A percentile compares a stretch with the other conserved stretches of the same genome.
Evolutionary conservation across 1,140 invertebrate species (phyloP).

Genomic region (Aphaenogaster rudis): DNA sequence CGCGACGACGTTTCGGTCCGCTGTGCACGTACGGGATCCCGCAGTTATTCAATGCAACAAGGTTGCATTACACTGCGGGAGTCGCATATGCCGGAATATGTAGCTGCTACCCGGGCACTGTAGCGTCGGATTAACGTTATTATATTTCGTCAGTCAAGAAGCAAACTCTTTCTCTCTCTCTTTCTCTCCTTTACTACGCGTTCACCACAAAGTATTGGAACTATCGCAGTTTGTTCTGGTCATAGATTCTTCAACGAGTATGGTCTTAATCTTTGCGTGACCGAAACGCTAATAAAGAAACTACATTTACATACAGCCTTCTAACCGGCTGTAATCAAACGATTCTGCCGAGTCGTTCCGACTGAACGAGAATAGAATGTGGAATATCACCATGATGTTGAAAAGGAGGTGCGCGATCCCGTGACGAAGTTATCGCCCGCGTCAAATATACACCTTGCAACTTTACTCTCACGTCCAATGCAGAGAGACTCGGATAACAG

Average conservation of each 20-base stretch:
- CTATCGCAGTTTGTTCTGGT: neutral
- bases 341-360: constrained; percentile 34
- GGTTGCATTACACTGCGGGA: constrained; percentile 41
- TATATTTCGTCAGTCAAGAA: constrained; percentile 28
- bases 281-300: constrained; percentile 11
- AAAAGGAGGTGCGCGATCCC: neutral
- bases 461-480: constrained; percentile 7
- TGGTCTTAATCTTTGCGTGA: neutral
- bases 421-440: constrained; percentile 21
- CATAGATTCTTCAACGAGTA: neutral
- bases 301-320: constrained; percentile 24
- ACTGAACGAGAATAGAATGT: constrained; percentile 18
- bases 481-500: constrained; percentile 58
- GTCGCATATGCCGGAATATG: constrained; percentile 27
- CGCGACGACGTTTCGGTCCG: constrained; percentile 63
- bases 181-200: neutral
- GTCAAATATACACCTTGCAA: constrained; percentile 46
- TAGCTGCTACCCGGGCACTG: neutral
- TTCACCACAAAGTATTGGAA: neutral
- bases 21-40: constrained; percentile 63
- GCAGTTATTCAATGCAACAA: constrained; percentile 54
- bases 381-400: neutral
- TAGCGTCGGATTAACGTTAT: constrained; percentile 25
- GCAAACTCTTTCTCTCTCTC: too few relatives aligned
- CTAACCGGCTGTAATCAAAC: constrained; percentile 4